phyloP scores from a whole-genome alignment of 2,888 invertebrate species.

The Lottia scabra region DNA sequence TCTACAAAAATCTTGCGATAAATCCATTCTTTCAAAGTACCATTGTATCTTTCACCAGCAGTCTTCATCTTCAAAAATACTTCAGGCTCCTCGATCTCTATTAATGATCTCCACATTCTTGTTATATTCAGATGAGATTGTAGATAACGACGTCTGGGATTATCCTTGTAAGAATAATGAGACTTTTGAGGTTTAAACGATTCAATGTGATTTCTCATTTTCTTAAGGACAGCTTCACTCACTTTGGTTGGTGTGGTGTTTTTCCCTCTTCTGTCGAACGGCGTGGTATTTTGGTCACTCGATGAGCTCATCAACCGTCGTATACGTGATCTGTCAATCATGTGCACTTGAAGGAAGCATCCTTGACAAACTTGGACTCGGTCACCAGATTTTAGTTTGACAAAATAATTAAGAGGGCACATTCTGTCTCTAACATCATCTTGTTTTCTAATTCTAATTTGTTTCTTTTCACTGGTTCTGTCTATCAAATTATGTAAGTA shows the following conservation, averaged over 20 bases:
- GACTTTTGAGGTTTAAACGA: neutral
- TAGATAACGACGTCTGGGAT: neutral
- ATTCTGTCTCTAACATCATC: neutral
- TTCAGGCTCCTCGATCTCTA: neutral
- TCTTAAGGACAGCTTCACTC: neutral
- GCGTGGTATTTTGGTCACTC: neutral
- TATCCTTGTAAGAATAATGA: neutral
- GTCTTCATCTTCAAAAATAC: neutral
- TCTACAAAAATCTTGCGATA: neutral
- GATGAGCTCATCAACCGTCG: neutral
- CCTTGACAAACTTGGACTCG: neutral
- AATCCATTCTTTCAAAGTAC: neutral
- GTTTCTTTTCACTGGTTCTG: neutral
- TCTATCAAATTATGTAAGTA: neutral
- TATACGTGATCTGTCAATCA: neutral
- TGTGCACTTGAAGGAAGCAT: neutral
- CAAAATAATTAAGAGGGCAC: neutral
- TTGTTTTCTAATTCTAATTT: neutral
- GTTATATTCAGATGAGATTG: neutral
- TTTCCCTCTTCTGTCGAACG: neutral
- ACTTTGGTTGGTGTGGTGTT: neutral
- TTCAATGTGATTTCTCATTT: neutral
- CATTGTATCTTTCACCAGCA: neutral
- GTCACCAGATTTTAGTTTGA: neutral
- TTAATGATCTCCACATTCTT: neutral